A percentile compares a stretch with the other conserved stretches of the same genome.
Conservation (phyloP, 2,888 invertebrate genomes). For the Aphodius sticticus region DNA sequence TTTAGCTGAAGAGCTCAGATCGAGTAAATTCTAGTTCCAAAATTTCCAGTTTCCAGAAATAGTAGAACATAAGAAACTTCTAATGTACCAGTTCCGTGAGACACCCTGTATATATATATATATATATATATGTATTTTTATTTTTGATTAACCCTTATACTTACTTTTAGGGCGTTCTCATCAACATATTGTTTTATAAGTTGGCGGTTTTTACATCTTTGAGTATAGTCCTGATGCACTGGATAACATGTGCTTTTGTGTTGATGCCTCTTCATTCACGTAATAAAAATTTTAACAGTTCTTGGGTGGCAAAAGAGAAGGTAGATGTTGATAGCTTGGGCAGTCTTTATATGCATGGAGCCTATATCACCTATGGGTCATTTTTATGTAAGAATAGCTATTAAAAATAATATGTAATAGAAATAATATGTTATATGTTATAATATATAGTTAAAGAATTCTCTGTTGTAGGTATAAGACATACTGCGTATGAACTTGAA, state of each 20-base stretch:
- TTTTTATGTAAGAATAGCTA: background rate
- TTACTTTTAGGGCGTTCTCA: background rate
- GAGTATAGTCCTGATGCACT: background rate
- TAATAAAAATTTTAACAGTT: background rate
- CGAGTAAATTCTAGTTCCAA: no score
- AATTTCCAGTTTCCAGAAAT: no score
- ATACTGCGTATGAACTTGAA: background rate
- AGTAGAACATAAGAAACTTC: no score
- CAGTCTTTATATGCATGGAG: background rate
- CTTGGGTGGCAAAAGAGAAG: background rate
- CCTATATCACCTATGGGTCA: background rate
- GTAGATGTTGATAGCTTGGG: background rate
- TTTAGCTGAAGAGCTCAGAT: no score
- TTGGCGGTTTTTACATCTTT: background rate
- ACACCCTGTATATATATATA: no score
- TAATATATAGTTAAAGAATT: background rate
- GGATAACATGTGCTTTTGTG: background rate
- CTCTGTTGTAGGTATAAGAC: conserved; percentile 15
- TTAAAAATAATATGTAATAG: no score
- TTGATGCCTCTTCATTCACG: background rate
- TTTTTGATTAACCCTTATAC: background rate
- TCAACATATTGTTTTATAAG: background rate
- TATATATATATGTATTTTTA: no score
- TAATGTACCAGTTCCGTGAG: no score
- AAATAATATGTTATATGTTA: no score